Evolutionary conservation across 2,113 vertebrate species (phyloP), one percentile per base, ranked within the genome.

Genomic region (Ramphastos sulfuratus): DNA sequence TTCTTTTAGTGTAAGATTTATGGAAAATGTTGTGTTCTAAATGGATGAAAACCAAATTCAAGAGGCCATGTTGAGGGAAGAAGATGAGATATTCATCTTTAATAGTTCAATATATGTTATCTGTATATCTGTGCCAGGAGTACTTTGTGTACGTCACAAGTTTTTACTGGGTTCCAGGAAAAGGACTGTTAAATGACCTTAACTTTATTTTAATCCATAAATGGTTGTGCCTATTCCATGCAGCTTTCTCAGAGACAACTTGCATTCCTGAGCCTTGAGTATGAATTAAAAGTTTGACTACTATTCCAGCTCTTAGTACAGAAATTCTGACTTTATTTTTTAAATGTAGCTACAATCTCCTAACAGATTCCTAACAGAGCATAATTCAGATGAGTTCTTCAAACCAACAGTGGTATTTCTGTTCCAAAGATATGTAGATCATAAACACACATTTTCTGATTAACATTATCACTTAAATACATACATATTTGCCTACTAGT

Each of bases 181-280:
- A 82, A 92, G 35, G 31, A 39, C 63, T 66, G 76, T 55, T 78
- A 66, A 82, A 82, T 89, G 73, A 86, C 92, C 50, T 86, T 72
- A 84, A 77, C 66, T 82, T 69, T 93, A 61, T 52, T 96, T 91
- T 92, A 91, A 90, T 91, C 72, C 87, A 74, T 90, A 94, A 90
- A 96, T 87, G 93, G 87, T 60, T 81, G 52, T 85, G 65, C 7
- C n/a, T 76, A 46, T 70, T 80, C 56, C 58, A 77, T 30, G 31
- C 19, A 60, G 48, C 56, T 80, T 87, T 85, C 39, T 87, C 72
- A 82, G 82, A 71, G 60, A 60, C 52, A 90, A 42, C 11, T 90
- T 91, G 52, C 60, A 64, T 81, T 79, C 46, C 54, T 2, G 1
- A 80, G 56, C 52, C 79, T 70, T 82, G 12, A 66, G 18, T 63